Conservation (phyloP, 2,113 vertebrate genomes). For the Monopterus albus region DNA sequence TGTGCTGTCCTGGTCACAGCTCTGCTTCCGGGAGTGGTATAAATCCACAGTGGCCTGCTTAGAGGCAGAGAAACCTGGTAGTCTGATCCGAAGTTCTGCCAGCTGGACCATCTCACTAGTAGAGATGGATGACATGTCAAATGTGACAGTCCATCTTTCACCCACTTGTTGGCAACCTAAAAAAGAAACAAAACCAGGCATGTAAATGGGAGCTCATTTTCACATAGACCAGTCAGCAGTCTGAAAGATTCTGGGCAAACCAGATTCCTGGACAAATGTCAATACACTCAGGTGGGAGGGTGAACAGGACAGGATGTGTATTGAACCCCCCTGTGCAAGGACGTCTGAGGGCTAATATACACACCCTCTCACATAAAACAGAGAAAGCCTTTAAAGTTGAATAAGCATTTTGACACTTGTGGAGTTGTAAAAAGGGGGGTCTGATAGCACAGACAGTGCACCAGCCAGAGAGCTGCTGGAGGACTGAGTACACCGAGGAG, state of each 20-base stretch:
- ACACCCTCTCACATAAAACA: slow-evolving; percentile 81
- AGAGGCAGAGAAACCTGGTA: slow-evolving; percentile 67
- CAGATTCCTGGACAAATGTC: slow-evolving; percentile 77
- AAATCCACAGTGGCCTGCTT: slow-evolving; percentile 79
- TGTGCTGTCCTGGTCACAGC: slow-evolving; percentile 32
- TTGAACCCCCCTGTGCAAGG: slow-evolving; percentile 76
- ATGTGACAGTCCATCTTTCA: slow-evolving; percentile 83
- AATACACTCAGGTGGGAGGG: slow-evolving; percentile 58
- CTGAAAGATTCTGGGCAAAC: slow-evolving; percentile 25
- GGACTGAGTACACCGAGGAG: not conserved
- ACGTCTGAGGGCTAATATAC: slow-evolving; percentile 85
- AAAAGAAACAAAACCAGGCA: slow-evolving; percentile 21
- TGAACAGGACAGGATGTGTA: slow-evolving; percentile 80
- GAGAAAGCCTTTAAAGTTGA: slow-evolving; percentile 81
- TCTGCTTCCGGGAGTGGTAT: slow-evolving; percentile 79
- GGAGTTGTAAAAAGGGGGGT: slow-evolving; percentile 75
- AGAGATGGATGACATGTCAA: slow-evolving; percentile 89
- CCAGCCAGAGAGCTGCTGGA: slow-evolving; percentile 34
- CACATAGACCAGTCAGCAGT: slow-evolving; percentile 15
- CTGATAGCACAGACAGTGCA: slow-evolving; percentile 72
- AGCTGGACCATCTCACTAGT: slow-evolving; percentile 80
- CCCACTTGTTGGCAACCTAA: slow-evolving; percentile 83
- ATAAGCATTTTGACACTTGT: slow-evolving; percentile 81
- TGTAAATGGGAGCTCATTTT: slow-evolving; percentile 13
- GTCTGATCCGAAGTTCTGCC: slow-evolving; percentile 84